These are phyloP conservation scores for Nowickia ferox DNA, from an alignment of 2,888 invertebrate species.

Conservation along the genomic window DNA sequence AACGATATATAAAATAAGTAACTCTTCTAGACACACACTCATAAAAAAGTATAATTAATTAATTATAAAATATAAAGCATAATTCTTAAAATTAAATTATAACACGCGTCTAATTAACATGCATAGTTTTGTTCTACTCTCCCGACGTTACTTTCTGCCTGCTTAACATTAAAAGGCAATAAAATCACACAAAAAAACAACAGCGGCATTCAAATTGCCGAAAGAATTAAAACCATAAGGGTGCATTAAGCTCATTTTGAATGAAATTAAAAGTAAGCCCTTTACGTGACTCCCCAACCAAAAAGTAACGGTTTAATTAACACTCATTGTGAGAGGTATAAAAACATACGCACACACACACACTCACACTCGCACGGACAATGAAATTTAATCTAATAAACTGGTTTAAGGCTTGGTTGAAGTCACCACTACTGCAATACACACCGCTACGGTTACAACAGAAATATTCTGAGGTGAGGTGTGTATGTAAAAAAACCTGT, in stretches of 20 bases:
- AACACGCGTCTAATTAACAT: no score
- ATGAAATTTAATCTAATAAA: not conserved
- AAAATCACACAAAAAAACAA: no score
- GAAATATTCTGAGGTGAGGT: not conserved
- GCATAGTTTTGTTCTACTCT: no score
- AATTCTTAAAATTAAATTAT: no score
- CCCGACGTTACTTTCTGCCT: no score
- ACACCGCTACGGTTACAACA: not conserved
- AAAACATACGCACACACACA: no score
- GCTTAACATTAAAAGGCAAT: not conserved
- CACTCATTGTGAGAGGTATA: not conserved
- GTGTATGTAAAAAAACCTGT: not conserved
- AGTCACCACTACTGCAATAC: not conserved
- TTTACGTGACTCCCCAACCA: not conserved
- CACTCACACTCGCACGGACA: not conserved
- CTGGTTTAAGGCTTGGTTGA: conserved; percentile 1
- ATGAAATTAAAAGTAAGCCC: conserved; percentile 4
- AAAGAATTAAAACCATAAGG: not conserved
- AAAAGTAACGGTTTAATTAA: not conserved
- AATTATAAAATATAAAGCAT: no score
- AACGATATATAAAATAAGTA: no score
- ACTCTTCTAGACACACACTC: no score
- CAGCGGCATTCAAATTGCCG: not conserved
- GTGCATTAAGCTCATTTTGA: conserved; percentile 25
- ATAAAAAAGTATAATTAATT: no score